Conservation (phyloP, 2,113 vertebrate species). For the Thunnus maccoyii region DNA sequence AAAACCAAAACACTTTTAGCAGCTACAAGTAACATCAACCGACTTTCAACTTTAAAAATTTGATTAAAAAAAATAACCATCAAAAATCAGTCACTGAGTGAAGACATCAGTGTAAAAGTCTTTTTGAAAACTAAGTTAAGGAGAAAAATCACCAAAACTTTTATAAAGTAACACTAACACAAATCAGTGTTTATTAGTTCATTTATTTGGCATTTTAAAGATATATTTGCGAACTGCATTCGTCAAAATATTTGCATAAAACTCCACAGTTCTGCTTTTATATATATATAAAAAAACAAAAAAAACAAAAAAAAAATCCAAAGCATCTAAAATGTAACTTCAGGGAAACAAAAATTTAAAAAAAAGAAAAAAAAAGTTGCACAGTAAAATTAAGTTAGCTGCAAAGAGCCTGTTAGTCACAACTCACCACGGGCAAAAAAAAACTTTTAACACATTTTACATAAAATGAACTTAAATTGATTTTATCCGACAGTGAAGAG, state of each 20-base stretch:
- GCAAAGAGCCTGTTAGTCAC: constrained; percentile 28
- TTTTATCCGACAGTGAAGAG: neutral
- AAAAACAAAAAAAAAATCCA: constrained; percentile 8
- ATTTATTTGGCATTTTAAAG: constrained; percentile 75
- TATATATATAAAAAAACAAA: constrained; percentile 22
- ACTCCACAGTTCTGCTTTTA: constrained; percentile 45
- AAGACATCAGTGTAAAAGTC: too few relatives aligned
- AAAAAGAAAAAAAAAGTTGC: constrained; percentile 8
- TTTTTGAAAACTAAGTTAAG: too few relatives aligned
- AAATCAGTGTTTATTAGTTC: constrained; percentile 48
- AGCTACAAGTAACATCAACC: too few relatives aligned
- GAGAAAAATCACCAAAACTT: too few relatives aligned
- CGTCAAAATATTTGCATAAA: constrained; percentile 75
- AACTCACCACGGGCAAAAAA: constrained; percentile 11
- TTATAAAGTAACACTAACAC: constrained; percentile 8
- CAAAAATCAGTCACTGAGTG: too few relatives aligned
- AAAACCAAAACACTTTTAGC: too few relatives aligned
- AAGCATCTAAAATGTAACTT: constrained; percentile 9
- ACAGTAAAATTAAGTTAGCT: constrained; percentile 49
- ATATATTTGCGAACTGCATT: constrained; percentile 47
- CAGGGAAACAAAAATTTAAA: constrained; percentile 20
- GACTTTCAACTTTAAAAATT: too few relatives aligned
- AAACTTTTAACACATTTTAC: constrained; percentile 7
- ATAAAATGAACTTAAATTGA: neutral
- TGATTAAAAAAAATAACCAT: too few relatives aligned